Base-by-base conservation (phyloP, 1,140 invertebrate genomes). In the Teleogryllus occipitalis region DNA sequence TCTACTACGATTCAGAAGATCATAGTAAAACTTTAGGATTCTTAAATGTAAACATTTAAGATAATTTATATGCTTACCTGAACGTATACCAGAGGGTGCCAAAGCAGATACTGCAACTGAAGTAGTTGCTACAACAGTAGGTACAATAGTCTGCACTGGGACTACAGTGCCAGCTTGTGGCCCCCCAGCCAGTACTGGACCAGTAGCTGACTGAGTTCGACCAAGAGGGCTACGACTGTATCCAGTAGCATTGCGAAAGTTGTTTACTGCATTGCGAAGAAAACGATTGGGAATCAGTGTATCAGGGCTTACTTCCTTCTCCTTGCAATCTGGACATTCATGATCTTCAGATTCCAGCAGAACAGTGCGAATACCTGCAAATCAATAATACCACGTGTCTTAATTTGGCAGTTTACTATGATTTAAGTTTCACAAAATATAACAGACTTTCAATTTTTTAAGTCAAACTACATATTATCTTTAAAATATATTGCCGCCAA, bases 211-310 rank as follows among this genome's bases (percentile, higher is more conserved):
- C 39, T 46, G 10, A 8, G 47, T 39, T 8, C 48, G 76, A 47
- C 76, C 21, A 21, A 77, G 7, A 47, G 27, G 27, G 18, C 54
- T 83, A 81, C 86, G 86, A 18, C 88, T 89, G 84, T 97, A 97
- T 0, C 96, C 95, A 46, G 95, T 96, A 83, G 96, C 94, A 85
- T 97, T 97, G 81, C 93, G 94, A 85, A 97, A 98, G 82, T 93
- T 92, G 75, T 92, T 92, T 2, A 98, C 96, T 14, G 94, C 93
- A 83, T 93, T 95, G 48, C 97, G 89, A 76, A 98, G 86, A 87
- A 95, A 97, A 77, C 96, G 89, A 85, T 98, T 98, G 0, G 97
- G 96, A 82, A 99, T 97, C 15, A 99, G 88, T 7, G 94, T 96
- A 78, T 95, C 95, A 0, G 97, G 96, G 0, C 95, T 96, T 77